Percentiles rank a stretch among this genome's conserved stretches.
Conservation (phyloP, 2,888 invertebrate species). For the Aphidius colemani region DNA sequence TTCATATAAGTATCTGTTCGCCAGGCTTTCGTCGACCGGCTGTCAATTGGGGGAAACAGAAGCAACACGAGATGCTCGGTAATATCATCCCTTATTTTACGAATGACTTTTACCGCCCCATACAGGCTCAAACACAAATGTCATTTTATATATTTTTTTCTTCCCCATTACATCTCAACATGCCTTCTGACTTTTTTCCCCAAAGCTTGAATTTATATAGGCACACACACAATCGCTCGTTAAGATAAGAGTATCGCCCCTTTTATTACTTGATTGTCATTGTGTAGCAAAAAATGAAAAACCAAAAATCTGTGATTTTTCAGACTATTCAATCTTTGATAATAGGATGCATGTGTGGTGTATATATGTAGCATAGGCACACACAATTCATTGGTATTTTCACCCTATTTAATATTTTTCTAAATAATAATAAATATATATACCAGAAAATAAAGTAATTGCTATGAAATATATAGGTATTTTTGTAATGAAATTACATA, state of each 20-base stretch:
- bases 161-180: constrained; percentile 10
- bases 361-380: neutral
- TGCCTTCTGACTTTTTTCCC: constrained; percentile 13
- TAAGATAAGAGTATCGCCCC: constrained; percentile 38
- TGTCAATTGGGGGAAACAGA: constrained; percentile 17
- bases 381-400: constrained; percentile 31
- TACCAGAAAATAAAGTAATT: too few species aligned
- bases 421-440: too few species aligned
- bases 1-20: constrained; percentile 30
- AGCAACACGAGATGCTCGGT: neutral
- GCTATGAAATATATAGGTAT: too few species aligned
- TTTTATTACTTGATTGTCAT: constrained; percentile 40
- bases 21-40: constrained; percentile 32
- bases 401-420: neutral
- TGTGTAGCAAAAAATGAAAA: constrained; percentile 14
- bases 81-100: constrained; percentile 13
- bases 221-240: constrained; percentile 42
- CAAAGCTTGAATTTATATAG: constrained; percentile 26
- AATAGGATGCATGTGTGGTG: too few species aligned
- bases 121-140: constrained; percentile 25
- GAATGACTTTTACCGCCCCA: constrained; percentile 31
- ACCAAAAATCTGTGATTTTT: constrained; percentile 34
- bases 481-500: too few species aligned
- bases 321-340: too few species aligned
- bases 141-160: neutral